phyloP scores from a whole-genome alignment of 2,113 vertebrate species.

The Rhynchomys soricoides region DNA sequence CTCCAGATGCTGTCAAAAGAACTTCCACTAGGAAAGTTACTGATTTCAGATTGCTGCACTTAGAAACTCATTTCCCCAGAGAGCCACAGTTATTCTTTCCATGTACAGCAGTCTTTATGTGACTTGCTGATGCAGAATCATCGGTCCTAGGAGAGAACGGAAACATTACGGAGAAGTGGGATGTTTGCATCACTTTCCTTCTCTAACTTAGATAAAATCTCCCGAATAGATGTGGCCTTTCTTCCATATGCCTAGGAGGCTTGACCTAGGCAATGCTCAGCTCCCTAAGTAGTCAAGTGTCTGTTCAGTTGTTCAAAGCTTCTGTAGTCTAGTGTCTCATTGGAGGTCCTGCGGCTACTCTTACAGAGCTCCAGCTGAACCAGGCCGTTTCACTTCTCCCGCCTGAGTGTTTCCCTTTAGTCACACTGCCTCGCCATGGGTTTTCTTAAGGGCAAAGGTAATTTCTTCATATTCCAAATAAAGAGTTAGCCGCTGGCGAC shows the following conservation, averaged over 20 bases:
- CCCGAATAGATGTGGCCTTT: background rate
- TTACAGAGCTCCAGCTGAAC: background rate
- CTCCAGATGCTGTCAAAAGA: slow-evolving; percentile 70
- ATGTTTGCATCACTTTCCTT: background rate
- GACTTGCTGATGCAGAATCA: slow-evolving; percentile 74
- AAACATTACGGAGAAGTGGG: slow-evolving; percentile 56
- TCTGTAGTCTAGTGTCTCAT: background rate
- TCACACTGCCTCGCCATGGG: background rate
- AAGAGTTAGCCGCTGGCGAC: background rate
- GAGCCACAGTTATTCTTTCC: slow-evolving; percentile 75
- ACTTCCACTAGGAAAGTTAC: slow-evolving; percentile 77
- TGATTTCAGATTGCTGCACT: slow-evolving; percentile 72
- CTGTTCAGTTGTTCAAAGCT: slow-evolving; percentile 46
- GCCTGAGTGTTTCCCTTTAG: background rate
- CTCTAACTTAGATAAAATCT: background rate
- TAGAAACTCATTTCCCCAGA: slow-evolving; percentile 77
- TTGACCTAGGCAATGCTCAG: background rate
- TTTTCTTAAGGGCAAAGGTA: slow-evolving; percentile 26
- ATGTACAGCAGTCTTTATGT: slow-evolving; percentile 66
- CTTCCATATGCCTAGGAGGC: background rate
- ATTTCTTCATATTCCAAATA: background rate
- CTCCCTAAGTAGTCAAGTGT: slow-evolving; percentile 2
- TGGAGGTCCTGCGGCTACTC: slow-evolving; percentile 30
- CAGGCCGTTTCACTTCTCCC: slow-evolving; percentile 28
- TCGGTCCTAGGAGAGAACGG: slow-evolving; percentile 55